Evolutionary conservation across 2,797 vertebrate genomes (phyloP).

Genomic region (Sternarchorhynchus goeldii): DNA sequence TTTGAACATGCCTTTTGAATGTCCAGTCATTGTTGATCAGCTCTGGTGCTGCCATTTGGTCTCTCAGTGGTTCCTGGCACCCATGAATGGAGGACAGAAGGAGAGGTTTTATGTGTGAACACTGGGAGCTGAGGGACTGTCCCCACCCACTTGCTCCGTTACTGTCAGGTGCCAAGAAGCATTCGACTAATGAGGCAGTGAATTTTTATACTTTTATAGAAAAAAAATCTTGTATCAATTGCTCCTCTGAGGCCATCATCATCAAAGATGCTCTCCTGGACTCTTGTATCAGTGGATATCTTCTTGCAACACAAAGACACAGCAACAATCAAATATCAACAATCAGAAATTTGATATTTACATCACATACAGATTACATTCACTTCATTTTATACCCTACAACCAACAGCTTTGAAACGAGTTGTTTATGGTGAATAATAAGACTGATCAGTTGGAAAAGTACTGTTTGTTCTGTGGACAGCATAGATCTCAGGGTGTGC

Average conservation of each 20-base stretch:
- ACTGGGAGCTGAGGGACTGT: conserved; percentile 21
- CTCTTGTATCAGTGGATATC: too few relatives aligned
- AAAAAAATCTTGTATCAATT: neutral
- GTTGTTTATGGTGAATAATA: too few relatives aligned
- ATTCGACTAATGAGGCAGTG: neutral
- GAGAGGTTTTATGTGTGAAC: conserved; percentile 36
- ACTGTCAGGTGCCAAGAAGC: neutral
- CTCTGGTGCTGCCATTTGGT: conserved; percentile 41
- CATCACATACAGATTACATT: too few relatives aligned
- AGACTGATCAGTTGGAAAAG: too few relatives aligned
- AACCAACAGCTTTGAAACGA: too few relatives aligned
- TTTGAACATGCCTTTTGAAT: neutral
- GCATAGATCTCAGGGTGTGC: neutral
- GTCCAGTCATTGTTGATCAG: neutral
- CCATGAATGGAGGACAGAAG: conserved; percentile 33
- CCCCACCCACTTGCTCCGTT: conserved; percentile 3
- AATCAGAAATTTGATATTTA: too few relatives aligned
- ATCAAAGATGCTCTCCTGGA: too few relatives aligned
- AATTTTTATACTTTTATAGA: neutral
- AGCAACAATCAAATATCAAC: too few relatives aligned
- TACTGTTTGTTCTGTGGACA: too few relatives aligned
- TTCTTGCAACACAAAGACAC: too few relatives aligned
- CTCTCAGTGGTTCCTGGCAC: conserved; percentile 42
- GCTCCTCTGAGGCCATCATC: too few relatives aligned
- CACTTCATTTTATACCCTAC: too few relatives aligned